These are phyloP conservation scores for Mesorhabditis sp. DNA, from an alignment of 2,888 invertebrate genomes.

Conservation along the genomic window DNA sequence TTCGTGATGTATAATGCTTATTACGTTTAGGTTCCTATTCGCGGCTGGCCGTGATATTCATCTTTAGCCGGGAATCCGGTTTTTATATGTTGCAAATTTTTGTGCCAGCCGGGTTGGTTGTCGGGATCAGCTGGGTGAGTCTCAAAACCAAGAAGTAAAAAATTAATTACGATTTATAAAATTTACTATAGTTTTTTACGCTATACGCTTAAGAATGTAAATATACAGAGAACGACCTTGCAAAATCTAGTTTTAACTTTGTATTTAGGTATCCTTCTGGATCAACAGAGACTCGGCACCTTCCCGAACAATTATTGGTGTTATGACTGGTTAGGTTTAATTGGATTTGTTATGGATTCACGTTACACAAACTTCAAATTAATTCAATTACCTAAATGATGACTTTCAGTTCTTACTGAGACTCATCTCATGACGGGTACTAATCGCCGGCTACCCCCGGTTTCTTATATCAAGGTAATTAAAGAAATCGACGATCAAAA, in stretches of 20 bases:
- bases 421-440: conserved; percentile 71
- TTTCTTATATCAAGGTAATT: conserved; percentile 43
- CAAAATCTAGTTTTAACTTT: too few species aligned
- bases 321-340: conserved; percentile 23
- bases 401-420: conserved; percentile 60
- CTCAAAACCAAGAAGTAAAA: not conserved
- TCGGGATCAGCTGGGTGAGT: conserved; percentile 35
- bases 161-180: too few species aligned
- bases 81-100: conserved; percentile 97
- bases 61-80: conserved; percentile 93
- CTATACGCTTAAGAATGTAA: too few species aligned
- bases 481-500: not conserved
- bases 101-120: conserved; percentile 69
- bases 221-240: too few species aligned
- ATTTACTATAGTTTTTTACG: too few species aligned
- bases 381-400: too few species aligned
- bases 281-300: conserved; percentile 95
- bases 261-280: conserved; percentile 83
- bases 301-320: conserved; percentile 66
- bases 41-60: conserved; percentile 89
- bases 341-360: too few species aligned
- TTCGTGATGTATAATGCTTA: not conserved
- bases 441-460: conserved; percentile 59
- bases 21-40: conserved; percentile 78
- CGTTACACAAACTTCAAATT: too few species aligned